phyloP scores from a whole-genome alignment of 2,888 invertebrate genomes.

The Drosophila phalerata region DNA sequence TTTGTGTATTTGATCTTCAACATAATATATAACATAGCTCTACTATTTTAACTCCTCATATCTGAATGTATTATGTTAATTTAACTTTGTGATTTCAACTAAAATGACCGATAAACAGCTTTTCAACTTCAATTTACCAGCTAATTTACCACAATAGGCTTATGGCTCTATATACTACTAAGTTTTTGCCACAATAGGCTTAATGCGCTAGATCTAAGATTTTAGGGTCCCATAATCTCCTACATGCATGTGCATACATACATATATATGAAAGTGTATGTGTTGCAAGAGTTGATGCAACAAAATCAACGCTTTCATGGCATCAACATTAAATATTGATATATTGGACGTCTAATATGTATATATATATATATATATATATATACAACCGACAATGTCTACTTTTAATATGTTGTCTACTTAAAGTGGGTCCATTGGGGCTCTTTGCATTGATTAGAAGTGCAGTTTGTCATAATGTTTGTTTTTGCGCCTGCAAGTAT shows the following conservation, averaged over 20 bases:
- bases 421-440: not conserved
- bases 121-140: conserved; percentile 1
- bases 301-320: conserved; percentile 32
- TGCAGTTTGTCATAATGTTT: conserved; percentile 61
- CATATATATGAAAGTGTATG: not conserved
- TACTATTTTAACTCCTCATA: not conserved
- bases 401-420: conserved; percentile 1
- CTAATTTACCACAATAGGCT: conserved; percentile 39
- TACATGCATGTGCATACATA: not conserved
- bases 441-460: conserved; percentile 15
- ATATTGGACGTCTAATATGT: conserved; percentile 6
- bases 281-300: conserved; percentile 8
- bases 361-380: too few species aligned
- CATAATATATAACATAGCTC: too few species aligned
- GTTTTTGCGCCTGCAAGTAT: conserved; percentile 44
- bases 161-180: conserved; percentile 1
- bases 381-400: conserved; percentile 2
- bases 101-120: not conserved
- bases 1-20: too few species aligned
- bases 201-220: not conserved
- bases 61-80: not conserved
- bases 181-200: conserved; percentile 11
- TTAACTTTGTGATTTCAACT: not conserved
- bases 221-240: conserved; percentile 9
- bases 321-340: conserved; percentile 35